Conservation (phyloP, 1,140 invertebrate genomes). For the Planococcus citri region DNA sequence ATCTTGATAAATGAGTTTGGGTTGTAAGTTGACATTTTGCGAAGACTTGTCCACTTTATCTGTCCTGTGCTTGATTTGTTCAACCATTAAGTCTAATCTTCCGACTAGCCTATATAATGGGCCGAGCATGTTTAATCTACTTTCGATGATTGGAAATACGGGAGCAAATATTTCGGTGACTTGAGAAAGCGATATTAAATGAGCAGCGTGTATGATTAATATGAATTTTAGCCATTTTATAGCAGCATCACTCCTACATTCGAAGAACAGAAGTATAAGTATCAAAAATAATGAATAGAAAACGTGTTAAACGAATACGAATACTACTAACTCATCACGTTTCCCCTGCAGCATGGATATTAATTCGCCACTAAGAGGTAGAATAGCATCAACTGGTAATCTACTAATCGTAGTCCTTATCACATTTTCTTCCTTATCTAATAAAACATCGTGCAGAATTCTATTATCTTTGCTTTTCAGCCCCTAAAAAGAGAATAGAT, state of each 20-base stretch:
- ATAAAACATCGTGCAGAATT: constrained; percentile 44
- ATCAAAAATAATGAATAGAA: neutral
- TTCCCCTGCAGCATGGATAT: constrained; percentile 45
- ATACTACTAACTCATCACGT: constrained; percentile 40
- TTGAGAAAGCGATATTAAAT: constrained; percentile 45
- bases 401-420: constrained; percentile 47
- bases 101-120: constrained; percentile 43
- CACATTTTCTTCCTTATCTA: constrained; percentile 40
- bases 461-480: constrained; percentile 60
- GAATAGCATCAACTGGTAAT: constrained; percentile 47
- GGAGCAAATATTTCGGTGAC: constrained; percentile 41
- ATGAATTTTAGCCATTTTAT: constrained; percentile 46
- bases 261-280: constrained; percentile 26
- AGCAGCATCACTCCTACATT: constrained; percentile 44
- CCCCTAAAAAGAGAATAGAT: constrained; percentile 39
- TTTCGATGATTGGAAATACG: constrained; percentile 46
- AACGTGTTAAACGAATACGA: neutral
- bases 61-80: constrained; percentile 36
- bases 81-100: constrained; percentile 42
- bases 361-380: constrained; percentile 47
- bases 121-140: constrained; percentile 39
- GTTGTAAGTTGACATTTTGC: constrained; percentile 32
- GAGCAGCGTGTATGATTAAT: constrained; percentile 45
- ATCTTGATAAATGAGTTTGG: constrained; percentile 43
- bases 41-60: constrained; percentile 33